Evolutionary conservation across 2,113 vertebrate species (phyloP).

Genomic region (Dunckerocampus dactyliophorus): DNA sequence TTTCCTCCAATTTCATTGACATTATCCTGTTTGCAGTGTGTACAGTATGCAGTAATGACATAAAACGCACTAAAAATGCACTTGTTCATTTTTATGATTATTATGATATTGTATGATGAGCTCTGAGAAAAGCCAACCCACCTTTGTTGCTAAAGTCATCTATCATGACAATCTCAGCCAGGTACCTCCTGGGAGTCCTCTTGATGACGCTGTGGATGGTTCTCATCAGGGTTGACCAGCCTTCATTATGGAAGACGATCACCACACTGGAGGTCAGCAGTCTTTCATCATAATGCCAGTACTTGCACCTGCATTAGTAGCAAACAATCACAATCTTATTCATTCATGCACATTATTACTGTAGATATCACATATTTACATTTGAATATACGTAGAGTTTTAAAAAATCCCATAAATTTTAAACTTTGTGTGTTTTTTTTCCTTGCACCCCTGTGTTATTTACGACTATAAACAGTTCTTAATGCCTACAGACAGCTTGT

Average conservation of each 20-base stretch:
- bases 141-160: conserved; percentile 99
- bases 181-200: conserved; percentile 85
- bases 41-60: too few relatives aligned
- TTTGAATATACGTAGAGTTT: too few relatives aligned
- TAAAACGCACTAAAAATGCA: too few relatives aligned
- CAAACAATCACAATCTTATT: neutral
- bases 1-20: too few relatives aligned
- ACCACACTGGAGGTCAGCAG: conserved; percentile 92
- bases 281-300: conserved; percentile 86
- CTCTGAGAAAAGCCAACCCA: conserved; percentile 41
- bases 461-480: too few relatives aligned
- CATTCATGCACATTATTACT: neutral
- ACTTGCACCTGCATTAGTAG: conserved; percentile 80
- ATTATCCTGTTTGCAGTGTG: too few relatives aligned
- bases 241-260: conserved; percentile 97
- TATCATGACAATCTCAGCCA: conserved; percentile 93
- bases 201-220: conserved; percentile 95
- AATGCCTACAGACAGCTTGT: too few relatives aligned
- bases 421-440: too few relatives aligned
- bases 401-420: too few relatives aligned
- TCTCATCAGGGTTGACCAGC: conserved; percentile 94
- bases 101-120: neutral
- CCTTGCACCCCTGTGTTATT: too few relatives aligned
- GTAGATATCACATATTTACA: neutral
- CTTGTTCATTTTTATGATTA: too few relatives aligned